Evolutionary conservation across 1,140 invertebrate species (phyloP).

Genomic region (Calephelis virginiensis): DNA sequence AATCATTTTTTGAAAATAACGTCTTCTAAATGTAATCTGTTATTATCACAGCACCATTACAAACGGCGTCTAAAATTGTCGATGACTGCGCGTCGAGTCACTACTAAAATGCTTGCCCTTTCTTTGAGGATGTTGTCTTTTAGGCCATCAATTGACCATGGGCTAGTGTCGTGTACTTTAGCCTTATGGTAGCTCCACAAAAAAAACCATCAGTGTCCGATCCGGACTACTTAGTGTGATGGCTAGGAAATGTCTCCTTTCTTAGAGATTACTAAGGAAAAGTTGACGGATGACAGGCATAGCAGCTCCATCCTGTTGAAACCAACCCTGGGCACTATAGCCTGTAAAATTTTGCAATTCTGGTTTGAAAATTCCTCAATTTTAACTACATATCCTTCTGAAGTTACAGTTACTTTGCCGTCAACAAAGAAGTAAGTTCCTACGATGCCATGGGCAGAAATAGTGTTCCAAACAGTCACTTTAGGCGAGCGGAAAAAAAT

Average conservation of each 20-base stretch:
- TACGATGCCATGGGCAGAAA: no score
- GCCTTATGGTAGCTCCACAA: constrained; percentile 30
- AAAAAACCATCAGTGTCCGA: constrained; percentile 12
- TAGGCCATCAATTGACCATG: constrained; percentile 18
- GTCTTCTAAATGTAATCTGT: background rate
- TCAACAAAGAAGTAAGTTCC: no score
- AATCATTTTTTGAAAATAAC: background rate
- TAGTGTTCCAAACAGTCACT: constrained; percentile 22
- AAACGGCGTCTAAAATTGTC: constrained; percentile 1
- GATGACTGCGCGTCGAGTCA: constrained; percentile 18
- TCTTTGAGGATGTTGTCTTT: background rate
- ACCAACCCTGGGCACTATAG: no score
- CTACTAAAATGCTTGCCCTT: background rate
- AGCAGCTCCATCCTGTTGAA: no score
- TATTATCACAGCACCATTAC: background rate
- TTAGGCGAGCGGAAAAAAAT: constrained; percentile 2
- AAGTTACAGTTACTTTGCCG: no score
- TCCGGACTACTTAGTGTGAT: constrained; percentile 30
- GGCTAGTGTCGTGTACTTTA: constrained; percentile 30
- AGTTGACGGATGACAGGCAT: no score
- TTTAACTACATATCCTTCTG: no score
- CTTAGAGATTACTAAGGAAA: background rate
- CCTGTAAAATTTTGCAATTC: no score
- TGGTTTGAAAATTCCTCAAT: no score
- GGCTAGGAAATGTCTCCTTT: constrained; percentile 28